Evolutionary conservation across 1,140 invertebrate species (phyloP), one percentile per base, ranked within the genome.

Genomic region (Yoshiicerus persimilis): DNA sequence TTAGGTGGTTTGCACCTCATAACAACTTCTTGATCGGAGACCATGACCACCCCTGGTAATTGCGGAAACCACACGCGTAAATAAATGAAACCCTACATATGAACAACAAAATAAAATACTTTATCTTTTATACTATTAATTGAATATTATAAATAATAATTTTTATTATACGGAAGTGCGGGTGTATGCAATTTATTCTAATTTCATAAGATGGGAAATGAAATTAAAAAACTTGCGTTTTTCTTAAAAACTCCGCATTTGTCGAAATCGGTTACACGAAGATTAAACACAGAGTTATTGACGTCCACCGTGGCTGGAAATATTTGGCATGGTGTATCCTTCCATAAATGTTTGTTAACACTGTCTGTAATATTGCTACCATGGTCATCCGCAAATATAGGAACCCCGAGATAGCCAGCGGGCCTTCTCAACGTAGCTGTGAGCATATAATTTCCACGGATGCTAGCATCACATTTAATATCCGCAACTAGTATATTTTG

Each of bases 1-100:
- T 96, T 95, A 34, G 96, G 96, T 16, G 96, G 96, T 91, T 97
- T 96, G 92, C 96, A 97, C 96, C 97, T 97, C 88, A 97, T 95
- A 90, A 97, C 96, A 16, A 87, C 64, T 92, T 97, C 96, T 93
- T 97, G 96, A 93, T 97, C 96, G 5, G 96, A 96, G 91, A 97
- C 80, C 96, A 97, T 97, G 36, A 97, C 96, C 1, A 97, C 96
- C 0, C 96, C 96, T 1, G 96, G 95, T 92, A 97, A 96, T 91
- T 96, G 96, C 4, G 96, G 96, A 92, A 97, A 97, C 96, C 96
- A 97, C 80, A 97, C 94, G 64, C 96, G 94, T 3, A 97, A 95
- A 92, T 97, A 96, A 56, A 97, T 96, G 91, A 96, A 97, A n/a
- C 96, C 96, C 96, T 97, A 34, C n/a, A n/a, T n/a, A n/a, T n/a